Base-by-base conservation (phyloP, 92 coral and sea anemone genomes). In the Palythoa grandis region DNA sequence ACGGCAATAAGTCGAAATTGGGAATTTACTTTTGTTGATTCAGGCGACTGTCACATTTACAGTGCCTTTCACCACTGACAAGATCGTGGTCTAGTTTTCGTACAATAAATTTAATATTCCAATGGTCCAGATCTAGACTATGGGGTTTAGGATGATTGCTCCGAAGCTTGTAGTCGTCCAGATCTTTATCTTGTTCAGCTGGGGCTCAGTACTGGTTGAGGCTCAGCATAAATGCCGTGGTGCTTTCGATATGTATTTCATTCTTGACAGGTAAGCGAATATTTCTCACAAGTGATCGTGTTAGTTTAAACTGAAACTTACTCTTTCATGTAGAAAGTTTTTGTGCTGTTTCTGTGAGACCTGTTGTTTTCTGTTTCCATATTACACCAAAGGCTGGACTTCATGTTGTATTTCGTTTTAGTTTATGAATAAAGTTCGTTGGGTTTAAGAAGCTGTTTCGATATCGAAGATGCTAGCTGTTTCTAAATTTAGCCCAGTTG, bases 191-290 rank as follows among this genome's bases (percentile, higher is more conserved):
- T 7, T 80, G 50, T 80, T 23, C 60, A 15, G 57, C 14, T 74
- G 75, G 35, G 35, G 35, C 35, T 29, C 35, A 29, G 1, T 29
- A 66, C 74, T 61, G 4, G 85, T 24, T 20, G 63, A 11, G 74
- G 85, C 85, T 65, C 85, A 65, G 85, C 57, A 47, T 70, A 80
- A 80, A 48, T 80, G 85, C 22, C 74, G 74, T 80, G 85, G 85
- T 19, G 85, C 85, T 24, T 80, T 80, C 63, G 85, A 80, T 48
- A 66, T 80, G 74, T 80, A 80, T 17, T 80, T 80, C 37, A 22
- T 80, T 70, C 85, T 80, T 48, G 85, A 80, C 75, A 80, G 50
- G 85, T 80, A 80, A 66, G 85, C 58, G 20, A 63, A n/a, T 19
- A 4, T 63, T 63, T 63, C 69, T 63, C 25, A 15, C 22, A 9